phyloP scores from a whole-genome alignment of 2,113 vertebrate genomes.

The Petromus typicus region DNA sequence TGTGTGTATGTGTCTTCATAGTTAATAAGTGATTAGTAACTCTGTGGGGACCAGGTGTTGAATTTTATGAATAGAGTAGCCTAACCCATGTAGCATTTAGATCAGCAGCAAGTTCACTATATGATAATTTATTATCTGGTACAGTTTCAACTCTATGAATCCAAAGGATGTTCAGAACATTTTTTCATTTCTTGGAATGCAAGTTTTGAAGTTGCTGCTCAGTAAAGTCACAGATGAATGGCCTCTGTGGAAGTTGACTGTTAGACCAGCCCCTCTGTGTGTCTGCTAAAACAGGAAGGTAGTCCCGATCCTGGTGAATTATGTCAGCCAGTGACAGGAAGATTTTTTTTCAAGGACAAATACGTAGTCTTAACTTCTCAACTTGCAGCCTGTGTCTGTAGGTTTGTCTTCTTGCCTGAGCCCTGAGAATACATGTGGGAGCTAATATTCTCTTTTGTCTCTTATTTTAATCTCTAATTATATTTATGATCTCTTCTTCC shows the following conservation, averaged over 20 bases:
- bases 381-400: neutral
- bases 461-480: conserved; percentile 42
- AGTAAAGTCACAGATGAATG: neutral
- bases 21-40: conserved; percentile 36
- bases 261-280: neutral
- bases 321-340: neutral
- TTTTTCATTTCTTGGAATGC: neutral
- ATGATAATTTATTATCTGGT: neutral
- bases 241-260: neutral
- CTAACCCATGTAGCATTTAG: neutral
- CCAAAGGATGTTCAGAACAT: neutral
- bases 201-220: neutral
- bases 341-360: conserved; percentile 23
- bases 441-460: conserved; percentile 11
- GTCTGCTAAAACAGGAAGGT: neutral
- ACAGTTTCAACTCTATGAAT: neutral
- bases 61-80: neutral
- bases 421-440: neutral
- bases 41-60: neutral
- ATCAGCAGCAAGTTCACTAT: neutral
- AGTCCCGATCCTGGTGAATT: neutral
- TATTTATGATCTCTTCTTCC: conserved; percentile 23
- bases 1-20: neutral
- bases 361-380: neutral
- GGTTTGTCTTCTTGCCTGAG: neutral